Conservation (phyloP, 2,888 invertebrate species). For the Sphaerophoria taeniata region DNA sequence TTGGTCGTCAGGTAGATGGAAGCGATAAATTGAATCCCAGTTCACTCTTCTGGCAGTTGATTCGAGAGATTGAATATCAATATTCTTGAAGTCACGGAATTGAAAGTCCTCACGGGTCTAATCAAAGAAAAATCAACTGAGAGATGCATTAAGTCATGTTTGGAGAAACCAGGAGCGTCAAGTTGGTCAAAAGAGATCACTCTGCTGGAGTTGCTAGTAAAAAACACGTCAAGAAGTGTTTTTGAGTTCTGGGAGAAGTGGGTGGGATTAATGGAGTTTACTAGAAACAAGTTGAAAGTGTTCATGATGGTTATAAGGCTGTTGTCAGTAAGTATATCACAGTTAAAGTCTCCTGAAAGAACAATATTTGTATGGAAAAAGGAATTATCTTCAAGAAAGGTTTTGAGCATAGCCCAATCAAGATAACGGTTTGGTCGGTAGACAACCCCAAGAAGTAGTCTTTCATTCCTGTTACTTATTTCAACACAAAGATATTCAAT, state of each 20-base stretch:
- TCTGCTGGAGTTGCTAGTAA: background rate
- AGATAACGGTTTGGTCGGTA: background rate
- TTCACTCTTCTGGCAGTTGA: background rate
- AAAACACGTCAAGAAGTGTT: background rate
- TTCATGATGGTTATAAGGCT: background rate
- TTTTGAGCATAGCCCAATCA: background rate
- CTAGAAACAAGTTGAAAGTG: background rate
- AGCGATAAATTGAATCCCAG: background rate
- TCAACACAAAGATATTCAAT: conserved; percentile 2
- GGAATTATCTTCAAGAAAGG: background rate
- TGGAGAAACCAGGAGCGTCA: background rate
- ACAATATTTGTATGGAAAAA: background rate
- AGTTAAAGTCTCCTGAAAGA: background rate
- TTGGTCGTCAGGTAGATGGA: background rate
- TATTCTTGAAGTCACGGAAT: background rate
- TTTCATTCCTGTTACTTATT: background rate
- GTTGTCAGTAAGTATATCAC: background rate
- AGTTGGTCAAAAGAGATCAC: background rate
- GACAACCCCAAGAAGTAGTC: background rate
- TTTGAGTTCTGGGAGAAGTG: too few species aligned
- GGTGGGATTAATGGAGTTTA: background rate
- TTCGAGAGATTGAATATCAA: background rate
- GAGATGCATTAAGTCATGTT: background rate
- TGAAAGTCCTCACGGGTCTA: background rate
- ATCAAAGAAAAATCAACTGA: background rate